phyloP scores from a whole-genome alignment of 2,797 vertebrate species.

The Choloepus didactylus region DNA sequence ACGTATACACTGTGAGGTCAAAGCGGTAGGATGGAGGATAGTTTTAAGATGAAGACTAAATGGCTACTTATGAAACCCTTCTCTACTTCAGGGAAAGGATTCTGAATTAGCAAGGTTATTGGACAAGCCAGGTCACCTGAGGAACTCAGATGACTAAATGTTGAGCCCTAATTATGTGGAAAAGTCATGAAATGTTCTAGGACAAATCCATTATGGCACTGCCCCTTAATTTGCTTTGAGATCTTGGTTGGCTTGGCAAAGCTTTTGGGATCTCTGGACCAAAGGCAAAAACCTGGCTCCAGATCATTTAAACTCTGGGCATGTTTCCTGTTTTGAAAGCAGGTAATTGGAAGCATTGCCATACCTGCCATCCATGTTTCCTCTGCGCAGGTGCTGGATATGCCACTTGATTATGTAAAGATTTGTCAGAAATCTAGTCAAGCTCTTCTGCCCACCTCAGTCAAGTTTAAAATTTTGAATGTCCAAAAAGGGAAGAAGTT shows the following conservation, averaged over 20 bases:
- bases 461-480: conserved; percentile 60
- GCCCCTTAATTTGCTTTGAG: conserved; percentile 38
- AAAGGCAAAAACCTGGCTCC: conserved; percentile 17
- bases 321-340: conserved; percentile 39
- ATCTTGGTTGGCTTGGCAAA: neutral
- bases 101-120: neutral
- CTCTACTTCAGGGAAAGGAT: neutral
- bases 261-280: neutral
- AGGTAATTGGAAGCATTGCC: neutral
- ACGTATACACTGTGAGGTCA: conserved; percentile 14
- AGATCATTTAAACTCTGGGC: neutral
- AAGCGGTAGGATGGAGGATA: neutral
- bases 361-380: neutral
- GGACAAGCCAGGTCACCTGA: neutral
- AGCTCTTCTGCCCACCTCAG: neutral
- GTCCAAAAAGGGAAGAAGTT: conserved; percentile 9
- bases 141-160: neutral
- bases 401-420: conserved; percentile 30
- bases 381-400: neutral
- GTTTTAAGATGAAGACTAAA: conserved; percentile 49
- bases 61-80: conserved; percentile 3
- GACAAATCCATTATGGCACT: neutral
- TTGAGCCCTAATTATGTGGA: conserved; percentile 36
- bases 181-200: conserved; percentile 11
- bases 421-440: conserved; percentile 53